Conservation (phyloP, 2,113 vertebrate genomes). For the Lynx canadensis region DNA sequence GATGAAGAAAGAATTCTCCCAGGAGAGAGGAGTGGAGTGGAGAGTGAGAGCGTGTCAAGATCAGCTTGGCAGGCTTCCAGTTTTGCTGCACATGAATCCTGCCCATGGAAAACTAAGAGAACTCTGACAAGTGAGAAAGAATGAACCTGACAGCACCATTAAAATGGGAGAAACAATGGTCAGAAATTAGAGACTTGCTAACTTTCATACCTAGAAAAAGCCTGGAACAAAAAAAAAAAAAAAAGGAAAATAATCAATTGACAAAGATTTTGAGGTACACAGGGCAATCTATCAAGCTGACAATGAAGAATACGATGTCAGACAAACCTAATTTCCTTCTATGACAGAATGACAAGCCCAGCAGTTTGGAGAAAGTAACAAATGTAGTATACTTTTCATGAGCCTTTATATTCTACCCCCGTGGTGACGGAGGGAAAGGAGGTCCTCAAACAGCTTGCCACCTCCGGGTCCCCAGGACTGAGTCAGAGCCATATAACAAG, state of each 20-base stretch:
- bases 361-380: constrained; percentile 51
- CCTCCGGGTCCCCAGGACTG: neutral
- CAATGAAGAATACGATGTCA: constrained; percentile 51
- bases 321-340: constrained; percentile 46
- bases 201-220: constrained; percentile 27
- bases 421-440: neutral
- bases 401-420: neutral
- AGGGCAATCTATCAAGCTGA: constrained; percentile 46
- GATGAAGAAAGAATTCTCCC: neutral
- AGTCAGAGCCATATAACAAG: neutral
- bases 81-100: constrained; percentile 25
- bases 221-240: neutral
- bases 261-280: constrained; percentile 36
- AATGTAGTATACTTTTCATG: neutral
- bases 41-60: neutral
- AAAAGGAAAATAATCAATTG: neutral
- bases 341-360: constrained; percentile 20
- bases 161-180: neutral
- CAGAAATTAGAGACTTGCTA: constrained; percentile 19
- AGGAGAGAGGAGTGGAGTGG: neutral
- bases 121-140: neutral
- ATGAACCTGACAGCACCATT: neutral
- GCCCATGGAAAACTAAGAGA: neutral
- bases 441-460: neutral
- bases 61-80: neutral